Percentiles rank a stretch among this genome's conserved stretches.
Conservation (phyloP, 2,797 vertebrate genomes). For the Sebastes oblongus region DNA sequence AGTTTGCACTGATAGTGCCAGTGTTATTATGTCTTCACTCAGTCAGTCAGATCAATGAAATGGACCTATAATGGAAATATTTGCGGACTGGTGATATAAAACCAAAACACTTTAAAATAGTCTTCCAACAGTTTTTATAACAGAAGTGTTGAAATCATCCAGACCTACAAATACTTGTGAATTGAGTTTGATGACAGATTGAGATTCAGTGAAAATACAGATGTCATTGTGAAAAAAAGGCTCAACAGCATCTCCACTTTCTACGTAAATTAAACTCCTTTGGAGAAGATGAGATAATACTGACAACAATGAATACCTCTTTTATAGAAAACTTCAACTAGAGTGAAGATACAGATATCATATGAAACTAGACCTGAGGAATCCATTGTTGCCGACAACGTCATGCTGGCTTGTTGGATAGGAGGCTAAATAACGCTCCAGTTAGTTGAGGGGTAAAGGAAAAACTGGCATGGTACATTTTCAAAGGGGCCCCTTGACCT, state of each 20-base stretch:
- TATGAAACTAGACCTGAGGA: too few species aligned
- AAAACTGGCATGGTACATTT: too few species aligned
- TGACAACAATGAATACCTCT: neutral
- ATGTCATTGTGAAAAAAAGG: neutral
- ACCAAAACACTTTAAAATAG: neutral
- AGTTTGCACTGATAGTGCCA: neutral
- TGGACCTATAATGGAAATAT: neutral
- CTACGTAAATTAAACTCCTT: neutral
- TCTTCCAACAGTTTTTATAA: neutral
- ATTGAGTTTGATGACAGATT: neutral
- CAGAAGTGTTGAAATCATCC: neutral
- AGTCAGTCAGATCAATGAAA: neutral
- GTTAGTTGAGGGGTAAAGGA: too few species aligned
- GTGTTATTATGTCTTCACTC: neutral
- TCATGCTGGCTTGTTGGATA: too few species aligned
- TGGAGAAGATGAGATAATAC: neutral
- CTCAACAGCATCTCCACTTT: neutral
- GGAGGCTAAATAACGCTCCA: too few species aligned
- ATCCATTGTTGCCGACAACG: too few species aligned
- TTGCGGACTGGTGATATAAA: neutral
- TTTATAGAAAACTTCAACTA: neutral
- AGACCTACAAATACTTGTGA: neutral
- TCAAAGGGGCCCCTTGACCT: too few species aligned
- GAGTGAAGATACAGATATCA: too few species aligned
- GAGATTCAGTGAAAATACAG: neutral